These are phyloP conservation scores for Lepidochrysops patricia DNA, from an alignment of 2,888 invertebrate genomes.

Conservation along the genomic window DNA sequence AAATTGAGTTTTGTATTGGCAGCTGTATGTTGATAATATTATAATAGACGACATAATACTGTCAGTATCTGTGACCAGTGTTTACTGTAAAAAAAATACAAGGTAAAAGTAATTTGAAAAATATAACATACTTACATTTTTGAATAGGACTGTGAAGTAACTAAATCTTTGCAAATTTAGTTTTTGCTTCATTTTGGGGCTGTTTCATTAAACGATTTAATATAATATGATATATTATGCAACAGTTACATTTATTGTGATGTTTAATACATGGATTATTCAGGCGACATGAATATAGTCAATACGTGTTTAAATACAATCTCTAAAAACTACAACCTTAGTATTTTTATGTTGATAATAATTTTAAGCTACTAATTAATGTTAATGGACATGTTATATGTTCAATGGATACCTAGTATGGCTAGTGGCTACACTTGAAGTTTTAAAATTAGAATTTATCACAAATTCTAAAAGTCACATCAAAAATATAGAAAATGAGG, in stretches of 20 bases:
- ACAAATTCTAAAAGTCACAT: slow-evolving; percentile 6
- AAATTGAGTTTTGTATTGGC: background rate
- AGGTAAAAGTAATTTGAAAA: too few relatives aligned
- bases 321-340: slow-evolving; percentile 1
- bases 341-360: background rate
- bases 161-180: too few relatives aligned
- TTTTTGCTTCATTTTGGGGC: too few relatives aligned
- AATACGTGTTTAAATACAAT: background rate
- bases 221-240: background rate
- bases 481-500: slow-evolving; percentile 10
- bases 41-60: too few relatives aligned
- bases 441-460: background rate
- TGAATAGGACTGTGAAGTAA: too few relatives aligned
- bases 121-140: too few relatives aligned
- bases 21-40: too few relatives aligned
- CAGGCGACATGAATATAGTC: background rate
- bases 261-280: background rate
- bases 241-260: slow-evolving; percentile 1
- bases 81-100: too few relatives aligned
- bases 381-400: background rate
- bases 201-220: background rate
- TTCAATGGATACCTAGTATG: slow-evolving; percentile 1
- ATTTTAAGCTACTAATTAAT: background rate
- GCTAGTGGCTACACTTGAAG: background rate
- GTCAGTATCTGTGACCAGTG: too few relatives aligned